Evolutionary conservation across 2,888 invertebrate genomes (phyloP), one percentile per base, ranked within the genome.

Genomic region (Erebia ligea): DNA sequence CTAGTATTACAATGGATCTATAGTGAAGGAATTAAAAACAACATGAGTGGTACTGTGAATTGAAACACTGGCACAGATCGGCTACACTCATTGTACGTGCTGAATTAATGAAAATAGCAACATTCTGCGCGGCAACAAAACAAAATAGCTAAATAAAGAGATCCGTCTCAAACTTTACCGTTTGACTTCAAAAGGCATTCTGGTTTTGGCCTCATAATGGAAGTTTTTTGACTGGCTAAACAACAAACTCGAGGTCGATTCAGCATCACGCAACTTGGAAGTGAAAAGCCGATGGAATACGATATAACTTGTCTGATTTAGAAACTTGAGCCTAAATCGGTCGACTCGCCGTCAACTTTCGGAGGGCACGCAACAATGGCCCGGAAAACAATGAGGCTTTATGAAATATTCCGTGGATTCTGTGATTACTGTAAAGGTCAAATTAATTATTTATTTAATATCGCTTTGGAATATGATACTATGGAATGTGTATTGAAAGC

Each of bases 231-330:
- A 79, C 78, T 82, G 34, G 82, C 85, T 86, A 87, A 88, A 88
- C 85, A 86, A 85, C 84, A 86, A 88, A 89, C 83, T 87, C 84
- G 85, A 82, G 79, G 85, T 86, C 82, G 85, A 84, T 84, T 85
- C 85, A 84, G 82, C 86, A 85, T 89, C 88, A 90, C 88, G 88
- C 87, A 84, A 86, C 83, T 87, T 83, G 79, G 78, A 83, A 86
- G 85, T 84, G 86, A 86, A 88, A 88, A 88, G 85, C 88, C 86
- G 82, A 84, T 79, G 83, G 84, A 86, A 85, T 88, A 88, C 85
- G 84, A 85, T 86, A 88, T 87, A 87, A 87, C 87, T 90, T 86
- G 88, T 86, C 85, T 86, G 87, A 88, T 89, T 90, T 83, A 80
- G 76, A 82, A 90, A 89, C 86, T 91, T 87, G 17, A 61, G 83